A percentile compares a stretch with the other conserved stretches of the same genome.
Evolutionary conservation across 2,888 invertebrate species (phyloP).

Genomic region (Penaeus monodon): DNA sequence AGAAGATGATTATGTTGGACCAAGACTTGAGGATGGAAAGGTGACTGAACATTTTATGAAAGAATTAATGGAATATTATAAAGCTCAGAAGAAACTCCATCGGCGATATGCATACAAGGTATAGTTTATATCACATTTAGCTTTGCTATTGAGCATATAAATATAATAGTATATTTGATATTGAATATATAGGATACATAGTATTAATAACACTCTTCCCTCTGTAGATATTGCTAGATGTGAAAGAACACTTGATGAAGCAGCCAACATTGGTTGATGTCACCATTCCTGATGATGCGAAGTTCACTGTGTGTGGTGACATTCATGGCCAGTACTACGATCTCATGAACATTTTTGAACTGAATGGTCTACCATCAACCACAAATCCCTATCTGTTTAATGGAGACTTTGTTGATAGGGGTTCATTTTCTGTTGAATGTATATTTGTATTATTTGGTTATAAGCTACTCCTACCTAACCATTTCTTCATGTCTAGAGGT

Average conservation of each 20-base stretch:
- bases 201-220: constrained; percentile 15
- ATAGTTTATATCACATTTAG: constrained; percentile 55
- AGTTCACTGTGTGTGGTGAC: constrained; percentile 98
- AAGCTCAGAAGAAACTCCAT: constrained; percentile 92
- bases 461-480: constrained; percentile 94
- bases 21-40: constrained; percentile 86
- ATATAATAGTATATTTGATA: background rate
- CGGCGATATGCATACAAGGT: constrained; percentile 97
- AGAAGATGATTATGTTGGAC: constrained; percentile 94
- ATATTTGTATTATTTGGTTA: constrained; percentile 97
- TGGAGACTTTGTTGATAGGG: constrained; percentile 99
- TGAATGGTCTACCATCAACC: constrained; percentile 95
- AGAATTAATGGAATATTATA: constrained; percentile 90
- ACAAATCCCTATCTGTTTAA: constrained; percentile 98
- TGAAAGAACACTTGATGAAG: constrained; percentile 84
- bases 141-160: background rate
- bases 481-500: constrained; percentile 98
- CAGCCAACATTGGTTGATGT: constrained; percentile 93
- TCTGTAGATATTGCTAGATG: constrained; percentile 89
- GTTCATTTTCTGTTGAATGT: constrained; percentile 99
- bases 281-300: constrained; percentile 84
- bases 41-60: constrained; percentile 91
- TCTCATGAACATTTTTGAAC: constrained; percentile 94
- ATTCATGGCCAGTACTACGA: constrained; percentile 98
- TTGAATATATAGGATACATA: background rate